Base-by-base conservation (phyloP, 2,113 vertebrate species). In the Catagonus wagneri region DNA sequence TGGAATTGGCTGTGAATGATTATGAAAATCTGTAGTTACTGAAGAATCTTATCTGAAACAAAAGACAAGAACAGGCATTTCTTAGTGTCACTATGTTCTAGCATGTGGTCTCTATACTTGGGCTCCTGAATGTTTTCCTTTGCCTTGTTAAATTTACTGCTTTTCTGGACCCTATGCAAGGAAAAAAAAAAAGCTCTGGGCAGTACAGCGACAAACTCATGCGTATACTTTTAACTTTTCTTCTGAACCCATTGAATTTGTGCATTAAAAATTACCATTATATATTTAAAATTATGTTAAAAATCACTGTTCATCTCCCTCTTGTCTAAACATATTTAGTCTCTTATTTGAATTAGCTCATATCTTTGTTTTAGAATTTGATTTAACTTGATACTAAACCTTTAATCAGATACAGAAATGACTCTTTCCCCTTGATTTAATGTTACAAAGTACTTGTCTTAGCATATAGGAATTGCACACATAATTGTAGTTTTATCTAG, bases 61-160 rank as follows among this genome's bases (percentile, higher is more conserved):
- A 66, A 94, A 93, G 96, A 72, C 50, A 88, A 75, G 89, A 94
- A 81, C 84, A 88, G 87, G 65, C 32, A 52, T 83, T 94, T 97
- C 72, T 83, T 65, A 15, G 72, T 86, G 39, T 79, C 44, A 69
- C 54, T 56, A 14, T 69, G 76, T 78, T 86, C 68, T 61, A 80
- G 69, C 74, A 89, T 89, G 93, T 79, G 69, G 63, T 93, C 97
- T 96, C 80, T 83, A 36, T 89, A 54, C 86, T 83, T 19, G 54
- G 52, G 58, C 29, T 96, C 32, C 79, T 91, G 63, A 91, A 75
- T 80, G 91, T 63, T 91, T 96, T 85, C 32, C 16, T 69, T 89
- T 78, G 74, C 65, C 44, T 96, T 92, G 74, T 93, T 94, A 89
- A 94, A 91, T 96, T 90, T 94, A 96, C 84, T 96, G 95, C 80